Evolutionary conservation across 2,888 invertebrate genomes (phyloP).

Genomic region (Dromius quadrimaculatus): DNA sequence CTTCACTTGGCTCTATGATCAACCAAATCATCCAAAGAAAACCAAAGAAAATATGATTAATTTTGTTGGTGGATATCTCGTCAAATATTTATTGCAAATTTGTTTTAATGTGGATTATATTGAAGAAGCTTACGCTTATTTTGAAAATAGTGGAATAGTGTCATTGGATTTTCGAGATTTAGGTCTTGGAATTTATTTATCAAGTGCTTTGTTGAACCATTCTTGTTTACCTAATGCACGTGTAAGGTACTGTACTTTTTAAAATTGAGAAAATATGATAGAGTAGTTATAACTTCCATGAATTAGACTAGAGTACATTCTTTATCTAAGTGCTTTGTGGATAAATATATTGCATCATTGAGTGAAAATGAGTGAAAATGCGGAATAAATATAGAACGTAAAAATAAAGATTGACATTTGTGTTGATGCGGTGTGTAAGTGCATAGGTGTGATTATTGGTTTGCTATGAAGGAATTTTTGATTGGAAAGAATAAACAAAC

Average conservation of each 20-base stretch:
- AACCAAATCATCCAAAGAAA: background rate
- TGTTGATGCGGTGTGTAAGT: too few relatives aligned
- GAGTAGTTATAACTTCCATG: too few relatives aligned
- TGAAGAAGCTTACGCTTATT: background rate
- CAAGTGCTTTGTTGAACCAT: constrained; percentile 13
- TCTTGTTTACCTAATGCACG: constrained; percentile 13
- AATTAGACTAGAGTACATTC: too few relatives aligned
- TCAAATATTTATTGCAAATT: background rate
- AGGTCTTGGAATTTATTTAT: background rate
- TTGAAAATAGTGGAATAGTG: background rate
- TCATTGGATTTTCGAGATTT: background rate
- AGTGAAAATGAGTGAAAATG: too few relatives aligned
- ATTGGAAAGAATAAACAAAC: too few relatives aligned
- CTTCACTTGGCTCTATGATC: background rate
- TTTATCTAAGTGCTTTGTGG: too few relatives aligned
- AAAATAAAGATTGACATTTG: too few relatives aligned
- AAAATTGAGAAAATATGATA: too few relatives aligned
- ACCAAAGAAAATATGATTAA: background rate
- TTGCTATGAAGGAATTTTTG: too few relatives aligned
- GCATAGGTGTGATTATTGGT: too few relatives aligned
- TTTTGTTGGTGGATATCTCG: background rate
- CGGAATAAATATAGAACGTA: too few relatives aligned
- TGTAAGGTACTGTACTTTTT: background rate
- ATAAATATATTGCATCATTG: too few relatives aligned
- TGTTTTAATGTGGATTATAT: background rate